phyloP scores from a whole-genome alignment of 2,888 invertebrate species.

The Mythimna loreyi region DNA sequence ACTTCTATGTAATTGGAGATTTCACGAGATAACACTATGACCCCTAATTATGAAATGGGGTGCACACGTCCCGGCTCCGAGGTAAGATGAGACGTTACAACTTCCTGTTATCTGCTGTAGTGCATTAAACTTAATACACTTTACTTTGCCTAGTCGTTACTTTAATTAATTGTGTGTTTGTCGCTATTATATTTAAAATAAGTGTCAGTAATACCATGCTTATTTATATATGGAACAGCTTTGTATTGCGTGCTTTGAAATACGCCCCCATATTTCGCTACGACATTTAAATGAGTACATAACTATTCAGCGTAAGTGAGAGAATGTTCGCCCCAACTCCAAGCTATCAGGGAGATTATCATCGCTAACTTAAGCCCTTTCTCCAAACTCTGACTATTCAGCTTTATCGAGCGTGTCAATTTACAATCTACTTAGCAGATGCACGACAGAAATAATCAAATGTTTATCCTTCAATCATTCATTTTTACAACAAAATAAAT shows the following conservation, averaged over 20 bases:
- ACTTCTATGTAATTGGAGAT: conserved; percentile 86
- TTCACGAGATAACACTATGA: conserved; percentile 88
- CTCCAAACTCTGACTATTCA: conserved; percentile 75
- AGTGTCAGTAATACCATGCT: neutral
- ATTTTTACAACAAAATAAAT: neutral
- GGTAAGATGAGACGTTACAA: conserved; percentile 62
- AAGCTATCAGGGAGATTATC: conserved; percentile 75
- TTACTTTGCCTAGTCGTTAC: conserved; percentile 23
- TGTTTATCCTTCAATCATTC: neutral
- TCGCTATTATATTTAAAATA: neutral
- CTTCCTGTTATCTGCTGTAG: conserved; percentile 62
- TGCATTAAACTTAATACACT: conserved; percentile 48
- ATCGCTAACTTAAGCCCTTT: conserved; percentile 70
- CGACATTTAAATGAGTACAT: conserved; percentile 43
- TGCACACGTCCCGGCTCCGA: conserved; percentile 66
- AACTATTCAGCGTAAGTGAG: conserved; percentile 50
- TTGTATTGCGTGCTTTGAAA: neutral
- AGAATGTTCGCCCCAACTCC: conserved; percentile 62
- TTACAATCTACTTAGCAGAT: conserved; percentile 76
- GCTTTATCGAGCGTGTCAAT: conserved; percentile 68
- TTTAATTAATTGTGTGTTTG: conserved; percentile 24
- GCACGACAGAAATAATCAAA: conserved; percentile 57
- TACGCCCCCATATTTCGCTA: conserved; percentile 28
- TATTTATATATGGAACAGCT: neutral
- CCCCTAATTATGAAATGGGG: conserved; percentile 82